These are phyloP conservation scores for Lepidurus apus DNA, from an alignment of 1,140 invertebrate species.

Conservation along the genomic window DNA sequence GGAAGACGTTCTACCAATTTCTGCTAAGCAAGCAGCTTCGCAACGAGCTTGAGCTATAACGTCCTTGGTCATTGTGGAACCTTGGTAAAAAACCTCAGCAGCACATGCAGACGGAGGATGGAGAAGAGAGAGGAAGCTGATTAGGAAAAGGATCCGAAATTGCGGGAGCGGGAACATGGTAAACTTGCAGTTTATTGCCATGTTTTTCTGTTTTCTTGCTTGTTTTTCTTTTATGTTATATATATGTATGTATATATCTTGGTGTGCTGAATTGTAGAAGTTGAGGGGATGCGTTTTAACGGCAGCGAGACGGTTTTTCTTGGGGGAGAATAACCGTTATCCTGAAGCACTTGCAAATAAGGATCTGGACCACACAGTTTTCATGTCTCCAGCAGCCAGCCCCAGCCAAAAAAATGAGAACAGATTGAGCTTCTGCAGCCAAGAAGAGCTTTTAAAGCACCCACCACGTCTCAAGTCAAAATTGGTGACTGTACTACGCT, in stretches of 20 bases:
- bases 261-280: too few relatives aligned
- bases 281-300: too few relatives aligned
- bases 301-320: not conserved
- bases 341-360: not conserved
- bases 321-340: not conserved
- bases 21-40: not conserved
- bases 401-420: not conserved
- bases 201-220: not conserved
- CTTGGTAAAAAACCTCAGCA: not conserved
- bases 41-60: constrained; percentile 13
- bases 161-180: not conserved
- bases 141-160: not conserved
- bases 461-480: not conserved
- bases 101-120: not conserved
- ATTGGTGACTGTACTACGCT: constrained; percentile 5
- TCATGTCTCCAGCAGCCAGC: not conserved
- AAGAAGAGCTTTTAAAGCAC: not conserved
- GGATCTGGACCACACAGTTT: not conserved
- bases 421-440: not conserved
- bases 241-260: too few relatives aligned
- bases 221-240: not conserved
- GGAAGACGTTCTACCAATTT: constrained; percentile 21
- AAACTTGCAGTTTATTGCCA: not conserved
- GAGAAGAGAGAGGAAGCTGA: constrained; percentile 1
- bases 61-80: constrained; percentile 21